Evolutionary conservation across 1,140 invertebrate species (phyloP).

Genomic region (Papilio aristodemus): DNA sequence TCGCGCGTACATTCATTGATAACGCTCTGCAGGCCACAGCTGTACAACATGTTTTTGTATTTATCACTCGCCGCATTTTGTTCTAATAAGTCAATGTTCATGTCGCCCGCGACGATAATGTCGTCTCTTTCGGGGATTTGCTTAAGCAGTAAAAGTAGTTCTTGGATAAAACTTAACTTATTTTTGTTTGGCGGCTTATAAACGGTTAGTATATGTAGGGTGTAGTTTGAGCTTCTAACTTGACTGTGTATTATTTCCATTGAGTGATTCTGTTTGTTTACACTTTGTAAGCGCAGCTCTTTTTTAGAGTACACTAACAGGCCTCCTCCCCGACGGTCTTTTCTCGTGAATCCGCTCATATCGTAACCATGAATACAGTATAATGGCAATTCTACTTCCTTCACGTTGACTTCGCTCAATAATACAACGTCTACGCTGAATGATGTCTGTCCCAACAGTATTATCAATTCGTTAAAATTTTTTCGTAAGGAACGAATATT

Average conservation of each 20-base stretch:
- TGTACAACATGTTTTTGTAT: conserved; percentile 11
- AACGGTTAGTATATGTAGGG: conserved; percentile 1
- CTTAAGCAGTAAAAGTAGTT: neutral
- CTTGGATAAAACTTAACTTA: conserved; percentile 8
- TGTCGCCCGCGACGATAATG: neutral
- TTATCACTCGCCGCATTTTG: neutral
- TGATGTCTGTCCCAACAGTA: neutral
- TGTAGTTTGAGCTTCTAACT: neutral
- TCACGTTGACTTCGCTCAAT: conserved; percentile 3
- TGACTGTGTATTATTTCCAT: conserved; percentile 5
- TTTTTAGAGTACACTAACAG: conserved; percentile 6
- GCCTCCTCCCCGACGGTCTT: neutral
- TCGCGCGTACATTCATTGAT: conserved; percentile 29
- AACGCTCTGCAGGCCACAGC: conserved; percentile 4
- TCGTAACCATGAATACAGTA: conserved; percentile 11
- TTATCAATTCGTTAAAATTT: conserved; percentile 13
- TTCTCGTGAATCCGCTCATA: neutral
- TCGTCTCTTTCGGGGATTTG: conserved; percentile 10
- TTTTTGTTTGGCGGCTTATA: conserved; percentile 11
- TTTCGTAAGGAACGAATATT: conserved; percentile 15
- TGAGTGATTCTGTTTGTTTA: neutral
- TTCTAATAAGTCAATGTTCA: conserved; percentile 12
- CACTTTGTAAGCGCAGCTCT: neutral
- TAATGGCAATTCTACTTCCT: neutral
- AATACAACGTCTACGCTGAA: neutral